A percentile compares a stretch with the other conserved stretches of the same genome.
These are phyloP conservation scores for Alouatta palliata DNA, from an alignment of 2,113 vertebrate species.

Conservation along the genomic window DNA sequence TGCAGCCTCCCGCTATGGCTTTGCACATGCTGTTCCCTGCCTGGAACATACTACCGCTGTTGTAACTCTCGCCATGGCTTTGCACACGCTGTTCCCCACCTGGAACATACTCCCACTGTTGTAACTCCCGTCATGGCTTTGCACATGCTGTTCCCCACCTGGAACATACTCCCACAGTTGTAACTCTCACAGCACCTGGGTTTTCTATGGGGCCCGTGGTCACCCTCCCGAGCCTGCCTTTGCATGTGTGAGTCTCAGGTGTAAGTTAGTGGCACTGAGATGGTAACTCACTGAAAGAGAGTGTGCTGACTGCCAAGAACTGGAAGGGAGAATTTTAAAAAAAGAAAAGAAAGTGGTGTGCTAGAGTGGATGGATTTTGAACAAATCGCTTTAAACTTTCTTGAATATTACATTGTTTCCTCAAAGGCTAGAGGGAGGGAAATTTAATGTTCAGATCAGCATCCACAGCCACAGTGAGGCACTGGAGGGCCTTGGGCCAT, in stretches of 20 bases:
- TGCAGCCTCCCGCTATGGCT: background rate
- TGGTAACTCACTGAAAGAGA: background rate
- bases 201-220: background rate
- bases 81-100: background rate
- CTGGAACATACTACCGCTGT: background rate
- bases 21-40: background rate
- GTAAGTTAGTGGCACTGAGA: background rate
- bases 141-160: background rate
- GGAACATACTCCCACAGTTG: background rate
- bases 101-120: background rate
- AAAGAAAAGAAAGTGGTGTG: background rate
- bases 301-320: background rate
- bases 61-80: background rate
- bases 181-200: background rate
- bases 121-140: no score
- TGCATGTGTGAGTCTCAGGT: background rate
- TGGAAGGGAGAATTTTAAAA: background rate
- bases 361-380: background rate
- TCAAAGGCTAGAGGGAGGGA: background rate
- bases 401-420: background rate
- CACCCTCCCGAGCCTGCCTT: accelerated
- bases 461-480: background rate
- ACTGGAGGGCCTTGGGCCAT: background rate
- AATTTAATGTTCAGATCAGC: background rate
- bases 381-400: background rate